Conservation (phyloP, 2,888 invertebrate species). For the Nezara viridula region DNA sequence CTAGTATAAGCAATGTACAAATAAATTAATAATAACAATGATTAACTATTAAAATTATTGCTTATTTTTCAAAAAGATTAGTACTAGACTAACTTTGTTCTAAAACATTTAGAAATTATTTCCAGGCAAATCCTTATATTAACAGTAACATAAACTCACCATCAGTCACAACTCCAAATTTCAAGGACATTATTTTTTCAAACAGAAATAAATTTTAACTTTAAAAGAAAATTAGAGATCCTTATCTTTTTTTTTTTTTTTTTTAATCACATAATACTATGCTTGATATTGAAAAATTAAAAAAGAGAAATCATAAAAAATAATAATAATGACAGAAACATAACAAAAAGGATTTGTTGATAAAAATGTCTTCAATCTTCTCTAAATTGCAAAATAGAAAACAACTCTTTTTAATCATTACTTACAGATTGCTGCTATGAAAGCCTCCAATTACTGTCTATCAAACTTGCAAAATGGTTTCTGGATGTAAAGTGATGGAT, state of each 20-base stretch:
- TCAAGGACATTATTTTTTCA: not conserved
- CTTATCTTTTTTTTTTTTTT: too few relatives aligned
- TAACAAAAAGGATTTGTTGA: not conserved
- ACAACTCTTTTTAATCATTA: not conserved
- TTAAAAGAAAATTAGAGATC: not conserved
- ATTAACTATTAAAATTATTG: not conserved
- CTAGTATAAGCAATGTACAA: not conserved
- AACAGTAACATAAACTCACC: not conserved
- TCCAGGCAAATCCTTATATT: not conserved
- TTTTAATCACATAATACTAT: not conserved
- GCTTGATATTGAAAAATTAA: not conserved
- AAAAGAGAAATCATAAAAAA: not conserved
- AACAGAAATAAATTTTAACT: not conserved
- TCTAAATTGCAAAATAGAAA: not conserved
- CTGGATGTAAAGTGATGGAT: not conserved
- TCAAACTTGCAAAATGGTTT: slow-evolving; percentile 2
- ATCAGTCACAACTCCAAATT: not conserved
- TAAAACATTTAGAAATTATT: not conserved
- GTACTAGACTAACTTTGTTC: not conserved
- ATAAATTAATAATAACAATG: not conserved
- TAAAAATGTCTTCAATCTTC: not conserved
- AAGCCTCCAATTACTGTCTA: slow-evolving; percentile 7
- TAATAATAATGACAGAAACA: too few relatives aligned
- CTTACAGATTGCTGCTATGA: not conserved
- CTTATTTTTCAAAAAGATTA: not conserved